phyloP scores from a whole-genome alignment of 2,113 vertebrate species.

The Anoplopoma fimbria region DNA sequence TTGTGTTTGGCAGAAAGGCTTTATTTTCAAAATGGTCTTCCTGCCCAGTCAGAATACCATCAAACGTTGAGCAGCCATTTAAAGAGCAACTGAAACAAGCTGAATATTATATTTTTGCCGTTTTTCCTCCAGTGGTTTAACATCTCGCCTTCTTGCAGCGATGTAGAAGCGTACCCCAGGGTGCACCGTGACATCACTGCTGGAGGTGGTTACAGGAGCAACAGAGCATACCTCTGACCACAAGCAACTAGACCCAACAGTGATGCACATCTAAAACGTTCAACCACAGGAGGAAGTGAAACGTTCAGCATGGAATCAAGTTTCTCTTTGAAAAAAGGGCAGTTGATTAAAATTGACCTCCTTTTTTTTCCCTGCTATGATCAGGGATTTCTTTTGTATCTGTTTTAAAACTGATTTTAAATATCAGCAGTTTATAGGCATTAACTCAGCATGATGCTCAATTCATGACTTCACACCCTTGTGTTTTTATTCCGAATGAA shows the following conservation, averaged over 20 bases:
- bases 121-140: constrained; percentile 8
- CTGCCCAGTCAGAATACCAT: background rate
- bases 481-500: constrained; percentile 4
- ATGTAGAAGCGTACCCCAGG: background rate
- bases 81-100: background rate
- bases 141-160: background rate
- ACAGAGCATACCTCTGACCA: background rate
- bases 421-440: background rate
- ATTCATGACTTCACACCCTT: background rate
- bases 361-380: background rate
- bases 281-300: background rate
- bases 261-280: background rate
- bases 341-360: background rate
- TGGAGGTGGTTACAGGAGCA: background rate
- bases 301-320: constrained; percentile 1
- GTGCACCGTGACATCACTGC: background rate
- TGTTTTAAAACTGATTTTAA: background rate
- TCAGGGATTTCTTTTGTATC: background rate
- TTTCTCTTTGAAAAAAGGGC: background rate
- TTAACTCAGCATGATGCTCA: background rate
- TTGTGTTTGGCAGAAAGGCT: constrained; percentile 40
- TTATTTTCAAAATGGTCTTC: background rate
- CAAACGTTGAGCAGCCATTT: background rate
- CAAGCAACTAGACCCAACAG: background rate
- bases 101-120: background rate